Conservation (phyloP, 2,888 invertebrate genomes). For the Oscheius sp. region DNA sequence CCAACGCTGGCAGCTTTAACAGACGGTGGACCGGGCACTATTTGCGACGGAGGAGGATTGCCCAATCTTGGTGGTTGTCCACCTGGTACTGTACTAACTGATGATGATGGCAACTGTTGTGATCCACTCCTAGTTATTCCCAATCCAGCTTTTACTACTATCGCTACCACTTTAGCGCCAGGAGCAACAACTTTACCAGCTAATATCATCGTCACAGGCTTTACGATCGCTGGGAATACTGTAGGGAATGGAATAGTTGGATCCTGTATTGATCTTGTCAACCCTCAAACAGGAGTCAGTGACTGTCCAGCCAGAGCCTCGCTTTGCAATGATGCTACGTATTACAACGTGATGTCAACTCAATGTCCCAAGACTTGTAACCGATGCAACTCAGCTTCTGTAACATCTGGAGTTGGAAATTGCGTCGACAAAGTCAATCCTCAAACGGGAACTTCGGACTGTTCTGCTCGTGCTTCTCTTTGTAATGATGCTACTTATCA, state of each 20-base stretch:
- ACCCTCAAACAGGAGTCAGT: constrained; percentile 32
- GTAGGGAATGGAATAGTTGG: neutral
- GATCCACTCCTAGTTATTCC: neutral
- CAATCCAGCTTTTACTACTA: neutral
- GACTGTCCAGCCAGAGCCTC: neutral
- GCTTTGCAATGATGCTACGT: neutral
- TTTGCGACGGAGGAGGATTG: neutral
- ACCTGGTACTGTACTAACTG: neutral
- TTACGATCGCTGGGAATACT: neutral
- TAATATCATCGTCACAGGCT: too few relatives aligned
- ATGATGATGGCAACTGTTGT: neutral
- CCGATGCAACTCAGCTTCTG: neutral
- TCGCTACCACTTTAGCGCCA: neutral
- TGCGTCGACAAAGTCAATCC: neutral
- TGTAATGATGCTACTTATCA: neutral
- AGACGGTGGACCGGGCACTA: neutral
- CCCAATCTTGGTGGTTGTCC: neutral
- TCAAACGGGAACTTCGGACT: constrained; percentile 2
- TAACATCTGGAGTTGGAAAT: neutral
- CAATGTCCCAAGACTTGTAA: constrained; percentile 19
- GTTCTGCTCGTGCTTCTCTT: neutral
- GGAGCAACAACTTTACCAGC: constrained; percentile 1
- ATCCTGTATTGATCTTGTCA: constrained; percentile 30
- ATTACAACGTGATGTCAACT: neutral
- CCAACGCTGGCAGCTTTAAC: neutral